These are phyloP conservation scores for Phyllostomus discolor DNA, from an alignment of 2,113 vertebrate genomes.

Conservation along the genomic window DNA sequence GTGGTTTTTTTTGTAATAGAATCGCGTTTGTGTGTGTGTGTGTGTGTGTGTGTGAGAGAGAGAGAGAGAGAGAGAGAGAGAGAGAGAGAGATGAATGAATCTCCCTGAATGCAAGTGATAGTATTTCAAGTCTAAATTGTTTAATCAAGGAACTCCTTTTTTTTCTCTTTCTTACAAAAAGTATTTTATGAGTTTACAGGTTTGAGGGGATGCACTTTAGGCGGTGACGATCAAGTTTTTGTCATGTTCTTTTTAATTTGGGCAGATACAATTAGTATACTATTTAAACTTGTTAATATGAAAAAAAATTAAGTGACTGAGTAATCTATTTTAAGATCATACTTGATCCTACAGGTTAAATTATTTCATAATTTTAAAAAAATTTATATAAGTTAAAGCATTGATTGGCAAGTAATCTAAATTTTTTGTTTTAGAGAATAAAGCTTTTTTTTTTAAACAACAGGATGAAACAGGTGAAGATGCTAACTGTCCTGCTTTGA, in stretches of 20 bases:
- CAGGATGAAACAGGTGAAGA: slow-evolving; percentile 84
- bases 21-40: neutral
- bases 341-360: slow-evolving; percentile 9
- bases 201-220: slow-evolving; percentile 3
- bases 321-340: slow-evolving; percentile 1
- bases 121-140: neutral
- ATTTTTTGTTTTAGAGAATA: slow-evolving; percentile 71
- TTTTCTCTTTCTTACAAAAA: neutral
- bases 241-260: slow-evolving; percentile 13
- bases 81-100: neutral
- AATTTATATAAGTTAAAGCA: slow-evolving; percentile 34
- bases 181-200: neutral
- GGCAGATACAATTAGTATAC: neutral
- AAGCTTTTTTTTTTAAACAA: slow-evolving; percentile 73
- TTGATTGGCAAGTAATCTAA: slow-evolving; percentile 69
- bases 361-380: slow-evolving; percentile 36
- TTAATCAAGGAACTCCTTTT: neutral
- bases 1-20: neutral
- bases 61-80: no score
- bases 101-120: neutral
- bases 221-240: neutral
- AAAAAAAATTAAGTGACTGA: neutral
- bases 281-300: neutral
- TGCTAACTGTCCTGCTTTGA: slow-evolving; percentile 82
- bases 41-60: neutral